These are phyloP conservation scores for Oncorhynchus clarkii DNA, from an alignment of 2,113 vertebrate genomes.

Conservation along the genomic window DNA sequence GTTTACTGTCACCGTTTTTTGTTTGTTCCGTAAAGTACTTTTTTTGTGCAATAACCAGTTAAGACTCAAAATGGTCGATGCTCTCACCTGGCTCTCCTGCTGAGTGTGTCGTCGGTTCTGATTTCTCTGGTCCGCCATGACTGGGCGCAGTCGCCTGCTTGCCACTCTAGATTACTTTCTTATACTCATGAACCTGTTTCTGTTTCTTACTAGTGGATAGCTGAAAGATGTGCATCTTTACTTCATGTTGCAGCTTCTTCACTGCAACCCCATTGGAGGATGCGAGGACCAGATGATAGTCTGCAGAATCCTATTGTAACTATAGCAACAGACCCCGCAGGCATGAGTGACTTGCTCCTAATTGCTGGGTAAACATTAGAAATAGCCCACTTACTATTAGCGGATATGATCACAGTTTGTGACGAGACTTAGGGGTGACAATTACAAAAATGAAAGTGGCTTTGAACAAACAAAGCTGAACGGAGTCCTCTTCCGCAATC, in stretches of 20 bases:
- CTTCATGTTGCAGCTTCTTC: constrained; percentile 89
- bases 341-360: constrained; percentile 83
- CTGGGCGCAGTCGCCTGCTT: constrained; percentile 78
- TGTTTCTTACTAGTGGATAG: constrained; percentile 85
- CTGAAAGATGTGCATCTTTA: constrained; percentile 92
- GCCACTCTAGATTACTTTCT: constrained; percentile 78
- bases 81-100: constrained; percentile 88
- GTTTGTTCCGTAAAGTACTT: constrained; percentile 64
- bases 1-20: constrained; percentile 65
- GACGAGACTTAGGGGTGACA: constrained; percentile 12
- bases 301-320: constrained; percentile 89
- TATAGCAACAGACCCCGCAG: constrained; percentile 95
- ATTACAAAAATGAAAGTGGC: constrained; percentile 34
- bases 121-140: constrained; percentile 84
- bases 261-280: constrained; percentile 91
- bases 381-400: constrained; percentile 27
- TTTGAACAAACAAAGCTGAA: constrained; percentile 40
- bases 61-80: constrained; percentile 77
- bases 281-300: constrained; percentile 90
- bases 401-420: constrained; percentile 34
- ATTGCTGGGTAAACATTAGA: constrained; percentile 76
- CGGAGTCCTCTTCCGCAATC: constrained; percentile 27
- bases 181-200: constrained; percentile 80
- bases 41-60: constrained; percentile 69
- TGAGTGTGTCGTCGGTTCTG: constrained; percentile 66